Conservation (phyloP, 2,888 invertebrate genomes). For the Mesochorus sp. region DNA sequence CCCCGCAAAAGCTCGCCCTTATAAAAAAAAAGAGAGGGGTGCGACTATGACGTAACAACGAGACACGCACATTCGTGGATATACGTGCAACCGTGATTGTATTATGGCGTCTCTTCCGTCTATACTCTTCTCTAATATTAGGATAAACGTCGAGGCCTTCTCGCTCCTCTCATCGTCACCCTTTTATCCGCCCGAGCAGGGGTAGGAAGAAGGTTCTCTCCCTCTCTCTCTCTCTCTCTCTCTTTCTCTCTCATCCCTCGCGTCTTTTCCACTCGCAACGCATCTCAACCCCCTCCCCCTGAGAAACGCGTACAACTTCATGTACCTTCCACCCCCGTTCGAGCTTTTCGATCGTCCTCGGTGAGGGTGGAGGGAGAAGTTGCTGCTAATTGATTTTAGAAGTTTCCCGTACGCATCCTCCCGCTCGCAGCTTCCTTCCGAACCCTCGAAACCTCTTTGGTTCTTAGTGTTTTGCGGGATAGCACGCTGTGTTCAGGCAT, state of each 20-base stretch:
- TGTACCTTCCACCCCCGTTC: constrained; percentile 20
- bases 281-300: constrained; percentile 48
- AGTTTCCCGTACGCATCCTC: constrained; percentile 70
- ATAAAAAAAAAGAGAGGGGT: not conserved
- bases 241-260: not conserved
- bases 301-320: constrained; percentile 42
- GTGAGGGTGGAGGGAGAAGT: no score
- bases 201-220: constrained; percentile 35
- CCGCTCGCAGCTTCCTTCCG: not conserved
- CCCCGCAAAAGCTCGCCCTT: constrained; percentile 5
- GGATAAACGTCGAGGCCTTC: constrained; percentile 73
- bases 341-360: constrained; percentile 60
- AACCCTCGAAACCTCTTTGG: constrained; percentile 29
- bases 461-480: constrained; percentile 56
- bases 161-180: constrained; percentile 55
- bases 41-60: constrained; percentile 30
- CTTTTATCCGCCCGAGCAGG: constrained; percentile 21
- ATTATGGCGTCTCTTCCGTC: constrained; percentile 66
- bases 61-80: constrained; percentile 68
- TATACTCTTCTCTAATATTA: constrained; percentile 40
- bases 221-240: constrained; percentile 11
- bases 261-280: not conserved
- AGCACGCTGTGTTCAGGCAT: constrained; percentile 46
- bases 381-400: constrained; percentile 81
- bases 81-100: constrained; percentile 73